A percentile compares a stretch with the other conserved stretches of the same genome.
Evolutionary conservation across 2,888 invertebrate species (phyloP).

Genomic region (Scaptomyza flava): DNA sequence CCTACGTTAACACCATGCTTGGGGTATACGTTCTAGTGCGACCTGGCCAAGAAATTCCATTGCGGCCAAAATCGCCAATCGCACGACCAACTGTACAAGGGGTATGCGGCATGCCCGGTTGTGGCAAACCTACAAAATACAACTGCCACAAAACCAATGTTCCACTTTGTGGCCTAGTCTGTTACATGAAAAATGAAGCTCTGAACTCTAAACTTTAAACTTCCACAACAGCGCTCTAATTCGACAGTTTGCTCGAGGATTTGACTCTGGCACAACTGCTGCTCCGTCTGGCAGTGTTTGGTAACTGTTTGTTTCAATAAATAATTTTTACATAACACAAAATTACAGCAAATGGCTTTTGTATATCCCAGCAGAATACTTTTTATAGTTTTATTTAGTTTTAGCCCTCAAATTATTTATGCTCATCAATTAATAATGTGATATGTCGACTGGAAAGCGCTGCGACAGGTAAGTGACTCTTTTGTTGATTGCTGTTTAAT

Average conservation of each 20-base stretch:
- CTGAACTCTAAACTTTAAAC: constrained; percentile 40
- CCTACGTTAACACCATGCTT: constrained; percentile 89
- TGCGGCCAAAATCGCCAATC: too few relatives aligned
- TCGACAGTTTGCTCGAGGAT: constrained; percentile 95
- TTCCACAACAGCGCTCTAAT: constrained; percentile 90
- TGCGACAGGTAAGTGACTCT: constrained; percentile 47
- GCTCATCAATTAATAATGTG: constrained; percentile 58
- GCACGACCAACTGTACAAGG: too few relatives aligned
- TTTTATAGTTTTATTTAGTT: constrained; percentile 23
- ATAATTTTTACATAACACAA: neutral
- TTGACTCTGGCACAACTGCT: constrained; percentile 94
- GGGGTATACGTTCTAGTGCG: too few relatives aligned
- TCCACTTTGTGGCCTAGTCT: constrained; percentile 94
- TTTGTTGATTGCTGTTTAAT: constrained; percentile 25
- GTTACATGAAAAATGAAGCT: constrained; percentile 91
- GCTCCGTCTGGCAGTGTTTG: too few relatives aligned
- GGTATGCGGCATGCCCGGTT: too few relatives aligned
- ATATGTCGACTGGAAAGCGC: constrained; percentile 54
- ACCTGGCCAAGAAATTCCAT: too few relatives aligned
- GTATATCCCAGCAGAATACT: neutral
- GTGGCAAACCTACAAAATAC: constrained; percentile 87
- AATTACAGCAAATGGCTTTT: neutral
- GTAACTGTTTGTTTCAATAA: too few relatives aligned
- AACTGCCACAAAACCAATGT: constrained; percentile 93
- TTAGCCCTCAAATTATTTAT: constrained; percentile 38